Base-by-base conservation (phyloP, 1,140 invertebrate genomes). In the Euwallacea similis region DNA sequence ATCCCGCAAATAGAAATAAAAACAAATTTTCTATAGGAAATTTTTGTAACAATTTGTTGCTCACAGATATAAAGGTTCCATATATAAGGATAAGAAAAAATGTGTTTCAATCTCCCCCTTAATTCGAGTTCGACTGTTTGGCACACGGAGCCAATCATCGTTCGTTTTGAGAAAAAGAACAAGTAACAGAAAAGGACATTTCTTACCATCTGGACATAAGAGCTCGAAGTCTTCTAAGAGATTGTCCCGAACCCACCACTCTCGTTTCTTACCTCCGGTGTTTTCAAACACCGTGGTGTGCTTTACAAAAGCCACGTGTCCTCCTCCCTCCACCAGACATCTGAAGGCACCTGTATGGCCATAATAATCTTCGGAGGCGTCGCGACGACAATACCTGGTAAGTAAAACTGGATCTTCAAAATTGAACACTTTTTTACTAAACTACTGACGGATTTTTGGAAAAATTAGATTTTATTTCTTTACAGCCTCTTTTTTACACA, bases 301-400 rank as follows among this genome's bases (percentile, higher is more conserved):
- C 73, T 96, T 93, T 0, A 97, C 92, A 82, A 98, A 98, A 0
- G 97, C 96, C 11, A 98, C 94, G 81, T 98, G 89, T 3, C 95
- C 97, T 11, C 94, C 94, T 10, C 94, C 95, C 83, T 98, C 97
- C 0, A 97, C 93, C 44, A 99, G 85, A 81, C 96, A 98, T 58
- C 95, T 85, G 71, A 98, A 91, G 0, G 96, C 95, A 61, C 96
- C 96, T 15, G 90, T 94, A 75, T 93, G 87, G 0, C 95, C 94
- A 79, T 89, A 97, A 78, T 94, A 97, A 76, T 93, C 91, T 82
- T 98, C 95, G 0, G 89, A 89, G 50, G 92, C 91, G 80, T 95
- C 93, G 60, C 95, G 83, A 62, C 89, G 84, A 79, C 95, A 97
- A 81, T 93, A 93, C 63, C 89, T 82, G 74, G 82, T 86, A 69